Evolutionary conservation across 2,888 invertebrate species (phyloP).

Genomic region (Osedax fenrisi): DNA sequence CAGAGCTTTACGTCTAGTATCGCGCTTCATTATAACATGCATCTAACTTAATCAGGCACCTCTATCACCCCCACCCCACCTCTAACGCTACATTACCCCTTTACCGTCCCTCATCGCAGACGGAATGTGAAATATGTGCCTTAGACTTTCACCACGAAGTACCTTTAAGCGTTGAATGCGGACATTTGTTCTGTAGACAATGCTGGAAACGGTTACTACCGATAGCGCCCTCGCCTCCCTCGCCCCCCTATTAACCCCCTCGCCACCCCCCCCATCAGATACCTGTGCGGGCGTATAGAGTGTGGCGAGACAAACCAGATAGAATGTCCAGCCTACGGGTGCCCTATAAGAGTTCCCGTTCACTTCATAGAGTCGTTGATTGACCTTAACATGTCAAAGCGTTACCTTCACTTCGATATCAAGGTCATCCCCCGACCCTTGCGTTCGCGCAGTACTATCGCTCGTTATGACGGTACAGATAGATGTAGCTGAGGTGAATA

Average conservation of each 20-base stretch:
- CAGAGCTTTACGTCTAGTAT: no score
- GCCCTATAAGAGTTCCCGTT: slow-evolving; percentile 59
- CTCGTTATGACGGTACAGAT: no score
- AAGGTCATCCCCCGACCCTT: no score
- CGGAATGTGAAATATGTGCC: neutral
- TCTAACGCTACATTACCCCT: neutral
- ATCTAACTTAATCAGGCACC: neutral
- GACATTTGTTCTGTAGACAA: slow-evolving; percentile 2
- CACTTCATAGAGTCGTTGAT: slow-evolving; percentile 60
- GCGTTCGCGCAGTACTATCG: no score
- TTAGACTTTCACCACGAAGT: neutral
- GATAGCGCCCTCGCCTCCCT: no score
- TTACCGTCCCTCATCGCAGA: neutral
- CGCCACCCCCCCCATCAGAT: slow-evolving; percentile 45
- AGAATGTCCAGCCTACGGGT: slow-evolving; percentile 59
- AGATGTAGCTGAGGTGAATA: no score
- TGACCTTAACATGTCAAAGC: slow-evolving; percentile 59
- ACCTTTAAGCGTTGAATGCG: neutral
- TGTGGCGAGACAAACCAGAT: slow-evolving; percentile 61
- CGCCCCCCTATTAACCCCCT: neutral
- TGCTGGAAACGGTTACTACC: slow-evolving; percentile 2
- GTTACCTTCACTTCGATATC: slow-evolving; percentile 62
- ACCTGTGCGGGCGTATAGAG: slow-evolving; percentile 59
- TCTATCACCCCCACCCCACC: neutral
- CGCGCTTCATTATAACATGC: no score